phyloP scores from a whole-genome alignment of 2,797 vertebrate species.

The Okamejei kenojei region DNA sequence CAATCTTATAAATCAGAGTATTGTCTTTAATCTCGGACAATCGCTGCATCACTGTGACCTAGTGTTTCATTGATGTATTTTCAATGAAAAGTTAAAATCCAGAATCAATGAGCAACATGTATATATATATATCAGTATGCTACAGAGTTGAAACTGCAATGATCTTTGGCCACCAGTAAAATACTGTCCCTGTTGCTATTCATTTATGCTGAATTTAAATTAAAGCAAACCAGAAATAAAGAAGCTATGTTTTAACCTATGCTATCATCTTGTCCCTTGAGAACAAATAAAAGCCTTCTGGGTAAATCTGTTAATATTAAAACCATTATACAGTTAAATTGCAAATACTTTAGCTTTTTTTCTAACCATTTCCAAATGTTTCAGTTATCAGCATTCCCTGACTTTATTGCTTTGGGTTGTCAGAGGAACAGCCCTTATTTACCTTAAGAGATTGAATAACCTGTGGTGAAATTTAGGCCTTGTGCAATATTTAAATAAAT shows the following conservation, averaged over 20 bases:
- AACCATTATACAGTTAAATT: background rate
- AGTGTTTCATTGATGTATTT: background rate
- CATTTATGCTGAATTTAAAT: background rate
- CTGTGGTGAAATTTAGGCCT: background rate
- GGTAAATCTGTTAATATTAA: background rate
- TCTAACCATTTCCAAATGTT: background rate
- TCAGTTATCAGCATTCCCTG: background rate
- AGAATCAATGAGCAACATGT: background rate
- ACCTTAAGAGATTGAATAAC: background rate
- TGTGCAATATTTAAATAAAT: background rate
- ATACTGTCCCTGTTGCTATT: background rate
- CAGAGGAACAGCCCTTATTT: background rate
- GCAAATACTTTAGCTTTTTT: background rate
- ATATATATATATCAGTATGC: background rate
- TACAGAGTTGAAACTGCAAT: background rate
- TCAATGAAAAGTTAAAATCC: background rate
- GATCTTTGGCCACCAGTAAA: background rate
- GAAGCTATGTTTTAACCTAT: background rate
- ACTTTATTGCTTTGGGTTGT: background rate
- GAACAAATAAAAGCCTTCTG: background rate
- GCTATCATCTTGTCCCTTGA: background rate
- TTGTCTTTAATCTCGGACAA: background rate
- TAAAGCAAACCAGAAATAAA: background rate
- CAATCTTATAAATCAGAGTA: background rate
- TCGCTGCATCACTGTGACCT: background rate